Evolutionary conservation across 2,797 vertebrate genomes (phyloP).

Genomic region (Pangasius macronema): DNA sequence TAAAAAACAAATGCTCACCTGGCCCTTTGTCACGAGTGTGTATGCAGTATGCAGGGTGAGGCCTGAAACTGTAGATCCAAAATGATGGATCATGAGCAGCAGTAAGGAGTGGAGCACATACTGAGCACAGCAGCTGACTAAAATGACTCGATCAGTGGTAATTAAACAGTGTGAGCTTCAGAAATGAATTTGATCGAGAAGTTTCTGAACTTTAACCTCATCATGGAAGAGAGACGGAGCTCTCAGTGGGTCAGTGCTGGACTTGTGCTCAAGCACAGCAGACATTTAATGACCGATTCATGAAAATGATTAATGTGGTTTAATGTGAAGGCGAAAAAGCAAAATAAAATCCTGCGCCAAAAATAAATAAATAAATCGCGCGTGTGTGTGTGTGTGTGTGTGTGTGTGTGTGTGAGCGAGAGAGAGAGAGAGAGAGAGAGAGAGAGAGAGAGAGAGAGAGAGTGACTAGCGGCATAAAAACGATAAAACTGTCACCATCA

Average conservation of each 20-base stretch:
- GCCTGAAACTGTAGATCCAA: neutral
- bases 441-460: conserved; percentile 7
- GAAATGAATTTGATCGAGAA: neutral
- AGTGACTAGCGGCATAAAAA: neutral
- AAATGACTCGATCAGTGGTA: neutral
- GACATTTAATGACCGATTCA: neutral
- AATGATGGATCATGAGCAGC: neutral
- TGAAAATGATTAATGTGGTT: neutral
- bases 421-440: neutral
- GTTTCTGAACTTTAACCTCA: neutral
- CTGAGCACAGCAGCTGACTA: neutral
- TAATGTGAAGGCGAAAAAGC: neutral
- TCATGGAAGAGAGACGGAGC: neutral
- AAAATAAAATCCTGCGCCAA: neutral
- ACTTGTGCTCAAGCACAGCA: neutral
- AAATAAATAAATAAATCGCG: neutral
- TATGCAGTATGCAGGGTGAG: neutral
- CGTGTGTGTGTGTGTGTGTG: conserved; percentile 60
- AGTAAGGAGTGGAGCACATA: neutral
- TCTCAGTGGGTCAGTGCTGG: neutral
- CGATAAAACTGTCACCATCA: conserved; percentile 29
- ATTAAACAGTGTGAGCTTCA: neutral
- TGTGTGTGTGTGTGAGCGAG: neutral
- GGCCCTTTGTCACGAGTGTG: neutral
- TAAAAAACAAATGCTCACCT: too few relatives aligned